These are phyloP conservation scores for Engraulis encrasicolus DNA, from an alignment of 2,113 vertebrate species.

Conservation along the genomic window DNA sequence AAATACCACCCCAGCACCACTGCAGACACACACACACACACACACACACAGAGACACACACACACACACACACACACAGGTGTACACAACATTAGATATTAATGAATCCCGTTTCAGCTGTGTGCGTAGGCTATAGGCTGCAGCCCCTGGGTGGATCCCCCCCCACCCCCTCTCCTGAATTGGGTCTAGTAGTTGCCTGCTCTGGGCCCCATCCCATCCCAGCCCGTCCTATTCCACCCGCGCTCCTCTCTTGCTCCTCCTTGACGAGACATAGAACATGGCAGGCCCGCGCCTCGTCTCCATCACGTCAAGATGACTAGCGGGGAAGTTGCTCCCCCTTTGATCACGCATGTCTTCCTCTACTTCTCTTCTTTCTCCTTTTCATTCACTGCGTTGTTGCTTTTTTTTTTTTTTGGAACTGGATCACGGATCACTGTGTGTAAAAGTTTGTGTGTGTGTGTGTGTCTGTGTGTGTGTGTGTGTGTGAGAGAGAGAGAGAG, in stretches of 20 bases:
- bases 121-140: not conserved
- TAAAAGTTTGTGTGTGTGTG: not conserved
- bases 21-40: too few relatives aligned
- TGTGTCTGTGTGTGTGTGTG: not conserved
- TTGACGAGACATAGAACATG: constrained; percentile 71
- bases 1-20: too few relatives aligned
- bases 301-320: constrained; percentile 58
- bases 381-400: too few relatives aligned
- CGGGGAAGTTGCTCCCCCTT: constrained; percentile 69
- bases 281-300: constrained; percentile 65
- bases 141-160: not conserved
- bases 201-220: constrained; percentile 56
- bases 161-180: too few relatives aligned
- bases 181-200: constrained; percentile 60
- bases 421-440: too few relatives aligned
- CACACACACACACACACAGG: too few relatives aligned
- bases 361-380: not conserved
- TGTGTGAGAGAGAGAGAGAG: not conserved
- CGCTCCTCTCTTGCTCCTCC: constrained; percentile 56
- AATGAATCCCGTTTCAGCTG: not conserved
- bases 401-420: constrained; percentile 48
- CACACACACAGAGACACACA: too few relatives aligned
- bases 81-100: too few relatives aligned
- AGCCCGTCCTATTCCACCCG: too few relatives aligned
- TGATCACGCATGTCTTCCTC: constrained; percentile 63